Evolutionary conservation across 2,888 invertebrate genomes (phyloP), one percentile per base, ranked within the genome.

Genomic region (Cheilosia scutellata): DNA sequence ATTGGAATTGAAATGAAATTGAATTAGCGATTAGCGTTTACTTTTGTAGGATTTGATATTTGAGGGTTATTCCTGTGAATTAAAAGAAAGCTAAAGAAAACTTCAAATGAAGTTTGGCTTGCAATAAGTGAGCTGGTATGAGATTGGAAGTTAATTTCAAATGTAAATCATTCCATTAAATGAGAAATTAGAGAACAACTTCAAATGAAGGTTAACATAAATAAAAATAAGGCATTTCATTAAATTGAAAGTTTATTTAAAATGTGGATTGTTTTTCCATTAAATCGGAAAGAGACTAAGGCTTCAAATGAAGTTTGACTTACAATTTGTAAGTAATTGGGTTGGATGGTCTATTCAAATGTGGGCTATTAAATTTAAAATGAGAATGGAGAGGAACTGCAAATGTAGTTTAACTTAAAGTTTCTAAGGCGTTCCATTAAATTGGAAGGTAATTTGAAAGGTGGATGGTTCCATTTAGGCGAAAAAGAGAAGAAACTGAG

Each of bases 201-300:
- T 58, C 20, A 37, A 58, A 37, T 37, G 20, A 58, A 37, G 58
- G 25, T 53, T 53, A 29, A 20, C 25, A 5, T 20, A 25, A 5
- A 49, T 49, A n/a, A 20, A 20, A 7, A 16, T 47, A 16, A 11
- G 9, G 29, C 27, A 29, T 55, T 55, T 66, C 40, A 66, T 66
- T 66, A 51, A 53, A 68, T 68, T 68, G 53, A 13, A 51, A 65
- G 37, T 42, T 7, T 29, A 55, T n/a, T 55, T 55, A 29, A 55
- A 31, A 11, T 55, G 55, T 29, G 29, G 31, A 20, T 20, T 20
- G 11, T 55, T 31, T 16, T 33, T 57, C 7, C 7, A 27, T 16
- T 20, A 29, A 57, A 57, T 33, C 13, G 29, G 29, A 51, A 55
- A 55, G 33, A 31, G 2, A 33, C 13, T 11, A n/a, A 31, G 37